phyloP scores from a whole-genome alignment of 2,888 invertebrate species.

The Callyntrura guangdongensis region DNA sequence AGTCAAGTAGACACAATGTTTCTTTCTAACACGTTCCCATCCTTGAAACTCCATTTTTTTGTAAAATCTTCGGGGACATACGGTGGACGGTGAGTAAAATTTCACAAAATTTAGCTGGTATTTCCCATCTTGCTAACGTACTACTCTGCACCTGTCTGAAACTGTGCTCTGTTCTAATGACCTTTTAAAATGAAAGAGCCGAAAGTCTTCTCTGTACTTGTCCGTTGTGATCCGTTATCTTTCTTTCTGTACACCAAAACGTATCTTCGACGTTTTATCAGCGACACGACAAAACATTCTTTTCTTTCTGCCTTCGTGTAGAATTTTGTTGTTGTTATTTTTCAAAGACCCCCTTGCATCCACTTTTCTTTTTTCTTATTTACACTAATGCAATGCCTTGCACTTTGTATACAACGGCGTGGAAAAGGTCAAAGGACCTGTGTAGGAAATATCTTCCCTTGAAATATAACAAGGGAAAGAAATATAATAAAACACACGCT shows the following conservation, averaged over 20 bases:
- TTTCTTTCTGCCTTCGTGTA: background rate
- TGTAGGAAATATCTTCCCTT: background rate
- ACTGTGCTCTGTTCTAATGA: background rate
- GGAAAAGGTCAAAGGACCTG: slow-evolving; percentile 78
- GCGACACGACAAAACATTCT: background rate
- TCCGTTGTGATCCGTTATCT: background rate
- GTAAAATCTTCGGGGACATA: no score
- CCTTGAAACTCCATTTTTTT: no score
- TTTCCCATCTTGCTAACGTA: no score
- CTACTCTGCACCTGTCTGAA: background rate
- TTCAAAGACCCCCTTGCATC: slow-evolving; percentile 37
- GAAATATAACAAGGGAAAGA: background rate
- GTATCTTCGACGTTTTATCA: background rate
- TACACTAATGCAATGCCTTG: slow-evolving; percentile 48
- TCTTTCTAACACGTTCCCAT: no score
- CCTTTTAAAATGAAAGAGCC: background rate
- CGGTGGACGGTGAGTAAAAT: no score
- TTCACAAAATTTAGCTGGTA: no score
- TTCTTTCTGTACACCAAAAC: background rate
- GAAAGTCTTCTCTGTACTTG: background rate
- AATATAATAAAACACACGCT: no score
- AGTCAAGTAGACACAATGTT: no score
- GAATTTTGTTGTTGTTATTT: slow-evolving; percentile 7
- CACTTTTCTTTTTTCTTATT: background rate
- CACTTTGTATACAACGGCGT: slow-evolving; percentile 33